These are phyloP conservation scores for Eristalis tenax DNA, from an alignment of 2,888 invertebrate genomes.

Conservation along the genomic window DNA sequence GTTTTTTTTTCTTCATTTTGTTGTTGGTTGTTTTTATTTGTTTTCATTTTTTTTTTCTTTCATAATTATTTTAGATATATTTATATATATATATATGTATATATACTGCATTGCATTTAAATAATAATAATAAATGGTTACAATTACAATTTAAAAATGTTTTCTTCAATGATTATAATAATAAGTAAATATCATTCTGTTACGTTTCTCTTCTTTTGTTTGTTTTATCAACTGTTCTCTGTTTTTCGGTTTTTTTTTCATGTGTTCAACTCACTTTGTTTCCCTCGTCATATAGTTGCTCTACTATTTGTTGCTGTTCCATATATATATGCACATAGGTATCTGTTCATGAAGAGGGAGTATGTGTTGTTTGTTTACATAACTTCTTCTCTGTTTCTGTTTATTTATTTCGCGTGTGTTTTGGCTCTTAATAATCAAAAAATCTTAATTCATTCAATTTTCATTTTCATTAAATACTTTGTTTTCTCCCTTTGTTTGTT, in stretches of 20 bases:
- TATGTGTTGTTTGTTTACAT: constrained; percentile 21
- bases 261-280: constrained; percentile 23
- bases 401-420: neutral
- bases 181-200: constrained; percentile 60
- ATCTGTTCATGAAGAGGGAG: constrained; percentile 28
- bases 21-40: constrained; percentile 12
- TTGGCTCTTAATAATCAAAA: constrained; percentile 54
- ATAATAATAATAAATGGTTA: constrained; percentile 69
- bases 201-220: constrained; percentile 12
- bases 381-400: neutral
- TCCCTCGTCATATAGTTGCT: constrained; percentile 56
- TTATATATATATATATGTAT: constrained; percentile 61
- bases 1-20: constrained; percentile 36
- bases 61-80: constrained; percentile 70
- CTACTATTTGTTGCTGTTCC: constrained; percentile 18
- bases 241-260: constrained; percentile 1
- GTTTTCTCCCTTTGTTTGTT: constrained; percentile 2
- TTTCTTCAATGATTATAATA: constrained; percentile 55
- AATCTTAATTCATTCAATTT: constrained; percentile 26
- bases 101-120: constrained; percentile 71
- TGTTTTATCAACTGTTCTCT: constrained; percentile 22
- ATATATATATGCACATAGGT: neutral
- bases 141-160: constrained; percentile 68
- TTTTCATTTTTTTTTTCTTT: constrained; percentile 21
- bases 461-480: constrained; percentile 34